These are phyloP conservation scores for Pseudopleuronectes americanus DNA, from an alignment of 2,797 vertebrate species.

Conservation along the genomic window DNA sequence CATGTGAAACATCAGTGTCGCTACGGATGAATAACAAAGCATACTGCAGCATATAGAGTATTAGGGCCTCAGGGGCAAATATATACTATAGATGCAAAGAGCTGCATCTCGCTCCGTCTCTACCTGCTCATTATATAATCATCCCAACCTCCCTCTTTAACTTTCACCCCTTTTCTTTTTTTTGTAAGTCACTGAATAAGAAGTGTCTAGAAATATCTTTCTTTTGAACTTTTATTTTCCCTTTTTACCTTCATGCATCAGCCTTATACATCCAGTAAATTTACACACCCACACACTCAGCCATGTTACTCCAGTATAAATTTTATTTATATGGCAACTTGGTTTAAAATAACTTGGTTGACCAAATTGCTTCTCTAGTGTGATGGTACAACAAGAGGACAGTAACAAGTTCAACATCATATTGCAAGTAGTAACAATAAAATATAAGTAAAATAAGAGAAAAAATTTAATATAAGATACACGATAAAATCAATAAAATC, in stretches of 20 bases:
- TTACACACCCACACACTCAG: background rate
- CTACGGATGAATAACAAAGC: slow-evolving; percentile 71
- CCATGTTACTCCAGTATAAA: background rate
- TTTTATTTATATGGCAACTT: no score
- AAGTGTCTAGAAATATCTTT: slow-evolving; percentile 25
- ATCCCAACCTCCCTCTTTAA: slow-evolving; percentile 5
- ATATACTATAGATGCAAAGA: slow-evolving; percentile 48
- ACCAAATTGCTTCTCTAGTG: no score
- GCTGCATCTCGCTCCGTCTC: slow-evolving; percentile 31
- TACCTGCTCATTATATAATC: slow-evolving; percentile 14
- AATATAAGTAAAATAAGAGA: no score
- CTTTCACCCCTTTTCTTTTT: slow-evolving; percentile 3
- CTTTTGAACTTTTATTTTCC: slow-evolving; percentile 23
- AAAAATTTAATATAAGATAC: no score
- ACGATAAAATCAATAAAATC: no score
- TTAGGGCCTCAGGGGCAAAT: slow-evolving; percentile 60
- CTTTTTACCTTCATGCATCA: slow-evolving; percentile 3
- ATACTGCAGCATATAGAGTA: slow-evolving; percentile 65
- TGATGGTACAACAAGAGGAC: no score
- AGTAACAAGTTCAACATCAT: no score
- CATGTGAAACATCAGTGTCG: slow-evolving; percentile 70
- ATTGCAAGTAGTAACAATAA: no score
- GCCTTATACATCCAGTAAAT: background rate
- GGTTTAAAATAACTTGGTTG: no score
- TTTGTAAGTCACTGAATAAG: slow-evolving; percentile 14